Conservation (phyloP, 2,888 invertebrate species). For the Drosophila tanythrix region DNA sequence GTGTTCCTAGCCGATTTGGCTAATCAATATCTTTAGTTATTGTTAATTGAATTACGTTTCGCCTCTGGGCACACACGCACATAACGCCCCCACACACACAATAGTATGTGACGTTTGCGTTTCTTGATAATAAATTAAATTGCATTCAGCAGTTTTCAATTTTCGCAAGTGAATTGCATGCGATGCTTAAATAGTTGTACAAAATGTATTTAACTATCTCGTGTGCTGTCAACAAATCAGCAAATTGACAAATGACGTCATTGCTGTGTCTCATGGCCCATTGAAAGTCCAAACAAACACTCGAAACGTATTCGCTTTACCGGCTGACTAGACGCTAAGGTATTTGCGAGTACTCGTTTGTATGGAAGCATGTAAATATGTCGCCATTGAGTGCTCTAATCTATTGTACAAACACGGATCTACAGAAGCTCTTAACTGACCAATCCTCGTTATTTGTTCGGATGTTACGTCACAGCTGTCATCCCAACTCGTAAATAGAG, state of each 20-base stretch:
- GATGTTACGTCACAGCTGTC: slow-evolving; percentile 27
- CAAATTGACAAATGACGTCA: slow-evolving; percentile 77
- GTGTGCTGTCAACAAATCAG: slow-evolving; percentile 58
- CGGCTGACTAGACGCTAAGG: slow-evolving; percentile 57
- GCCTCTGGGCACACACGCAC: slow-evolving; percentile 18
- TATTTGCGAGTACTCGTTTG: slow-evolving; percentile 27
- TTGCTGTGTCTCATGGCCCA: slow-evolving; percentile 49
- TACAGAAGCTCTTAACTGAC: slow-evolving; percentile 7
- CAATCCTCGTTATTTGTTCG: background rate
- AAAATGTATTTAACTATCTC: slow-evolving; percentile 61
- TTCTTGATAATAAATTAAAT: slow-evolving; percentile 45
- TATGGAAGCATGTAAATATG: slow-evolving; percentile 7
- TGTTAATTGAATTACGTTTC: slow-evolving; percentile 19
- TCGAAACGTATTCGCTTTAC: background rate
- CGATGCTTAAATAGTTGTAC: slow-evolving; percentile 52
- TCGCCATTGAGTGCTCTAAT: slow-evolving; percentile 40
- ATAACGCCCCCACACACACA: slow-evolving; percentile 1
- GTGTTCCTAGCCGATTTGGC: slow-evolving; percentile 10
- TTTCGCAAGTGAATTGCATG: slow-evolving; percentile 45
- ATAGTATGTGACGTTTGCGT: slow-evolving; percentile 26
- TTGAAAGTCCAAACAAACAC: slow-evolving; percentile 59
- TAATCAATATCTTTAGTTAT: background rate
- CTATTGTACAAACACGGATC: slow-evolving; percentile 35
- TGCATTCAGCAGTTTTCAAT: slow-evolving; percentile 60
- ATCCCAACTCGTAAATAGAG: slow-evolving; percentile 26